Base-by-base conservation (phyloP, 2,888 invertebrate genomes). In the Hymenopus coronatus region DNA sequence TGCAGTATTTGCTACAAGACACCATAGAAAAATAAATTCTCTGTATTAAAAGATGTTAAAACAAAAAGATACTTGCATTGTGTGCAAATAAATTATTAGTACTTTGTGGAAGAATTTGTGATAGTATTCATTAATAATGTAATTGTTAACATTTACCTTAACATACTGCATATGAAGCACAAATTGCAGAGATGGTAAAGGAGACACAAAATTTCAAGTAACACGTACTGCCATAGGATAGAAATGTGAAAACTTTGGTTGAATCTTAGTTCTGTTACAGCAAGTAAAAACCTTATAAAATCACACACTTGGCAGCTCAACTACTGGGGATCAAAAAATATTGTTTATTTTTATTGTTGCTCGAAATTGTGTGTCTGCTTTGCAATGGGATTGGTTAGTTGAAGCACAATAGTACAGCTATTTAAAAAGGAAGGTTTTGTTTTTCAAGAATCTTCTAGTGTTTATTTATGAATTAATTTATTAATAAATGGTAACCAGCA, bases 1-100 rank as follows among this genome's bases (percentile, higher is more conserved):
- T 88, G 83, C 88, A 88, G 85, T 88, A 88, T 88, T 85, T 89
- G 83, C 88, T 82, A 85, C 81, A 85, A 82, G 85, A 82, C 88
- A 85, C 85, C 27, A 33, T 85, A 82, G n/a, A 82, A 83, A 40
- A 40, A 40, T 40, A 40, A 40, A 88, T 88, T 83, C 33, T 15
- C 28, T 88, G 83, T 83, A 88, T 82, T 83, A 83, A 83, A 27
- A 87, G 54, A 70, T 70, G 54, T 70, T 70, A 70, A 70, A 70
- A 70, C 20, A 54, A 54, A 6, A 54, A 70, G 54, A 70, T 70
- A 70, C 54, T 70, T 70, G 40, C 40, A 40, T 85, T 85, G 85
- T 28, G 33, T 85, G 85, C 85, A 85, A n/a, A 3, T 85, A 46
- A 70, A 70, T 70, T 70, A 20, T 70, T 70, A 70, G 54, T 70